Conservation (phyloP, 2,113 vertebrate genomes). For the Zootoca vivipara region DNA sequence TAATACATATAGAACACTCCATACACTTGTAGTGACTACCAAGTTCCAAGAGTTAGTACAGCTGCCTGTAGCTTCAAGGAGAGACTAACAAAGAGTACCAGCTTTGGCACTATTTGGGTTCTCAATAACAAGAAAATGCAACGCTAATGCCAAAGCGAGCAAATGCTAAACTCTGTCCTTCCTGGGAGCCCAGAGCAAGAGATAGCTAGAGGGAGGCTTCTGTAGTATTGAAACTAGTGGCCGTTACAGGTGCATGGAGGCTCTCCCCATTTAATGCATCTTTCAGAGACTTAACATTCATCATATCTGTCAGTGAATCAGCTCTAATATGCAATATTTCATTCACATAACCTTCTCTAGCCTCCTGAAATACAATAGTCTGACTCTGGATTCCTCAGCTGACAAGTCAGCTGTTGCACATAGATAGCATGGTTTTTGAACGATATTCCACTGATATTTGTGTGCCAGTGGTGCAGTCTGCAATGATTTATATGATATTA, state of each 20-base stretch:
- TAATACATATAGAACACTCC: too few relatives aligned
- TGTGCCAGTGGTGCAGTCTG: neutral
- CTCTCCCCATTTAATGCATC: neutral
- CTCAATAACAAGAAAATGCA: neutral
- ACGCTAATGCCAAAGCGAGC: neutral
- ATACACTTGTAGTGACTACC: too few relatives aligned
- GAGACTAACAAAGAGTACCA: neutral
- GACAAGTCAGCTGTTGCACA: neutral
- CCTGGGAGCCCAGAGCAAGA: neutral
- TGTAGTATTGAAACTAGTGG: neutral
- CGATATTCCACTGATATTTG: neutral
- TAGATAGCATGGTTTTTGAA: neutral
- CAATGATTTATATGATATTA: neutral
- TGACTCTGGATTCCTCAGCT: too few relatives aligned
- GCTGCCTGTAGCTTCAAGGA: too few relatives aligned
- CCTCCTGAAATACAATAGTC: too few relatives aligned
- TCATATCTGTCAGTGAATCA: neutral
- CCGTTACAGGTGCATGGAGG: neutral
- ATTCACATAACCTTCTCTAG: too few relatives aligned
- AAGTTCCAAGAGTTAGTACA: too few relatives aligned
- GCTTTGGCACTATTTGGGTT: neutral
- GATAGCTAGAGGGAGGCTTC: neutral
- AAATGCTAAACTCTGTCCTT: neutral
- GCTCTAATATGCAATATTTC: neutral
- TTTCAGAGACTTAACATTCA: neutral